Evolutionary conservation across 1,140 invertebrate species (phyloP).

Genomic region (Drosophila repletoides): DNA sequence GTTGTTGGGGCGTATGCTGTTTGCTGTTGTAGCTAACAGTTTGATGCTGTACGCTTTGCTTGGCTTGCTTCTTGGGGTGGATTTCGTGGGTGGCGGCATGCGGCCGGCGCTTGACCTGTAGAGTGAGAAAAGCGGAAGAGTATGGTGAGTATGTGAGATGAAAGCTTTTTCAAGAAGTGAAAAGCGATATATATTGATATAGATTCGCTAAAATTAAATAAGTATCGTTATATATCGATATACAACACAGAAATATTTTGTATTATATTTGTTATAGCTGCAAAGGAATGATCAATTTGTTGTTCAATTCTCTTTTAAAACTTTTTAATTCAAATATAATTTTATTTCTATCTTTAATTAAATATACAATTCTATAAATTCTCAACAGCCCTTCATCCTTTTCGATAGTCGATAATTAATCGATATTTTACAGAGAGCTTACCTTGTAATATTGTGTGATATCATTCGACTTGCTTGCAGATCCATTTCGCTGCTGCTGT

Average conservation of each 20-base stretch:
- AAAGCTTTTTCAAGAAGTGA: too few species aligned
- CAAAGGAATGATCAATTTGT: too few species aligned
- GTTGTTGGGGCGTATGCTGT: constrained; percentile 30
- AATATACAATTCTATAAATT: too few species aligned
- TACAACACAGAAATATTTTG: too few species aligned
- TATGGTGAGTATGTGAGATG: neutral
- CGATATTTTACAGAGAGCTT: constrained; percentile 16
- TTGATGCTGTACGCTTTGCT: constrained; percentile 63
- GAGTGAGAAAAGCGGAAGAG: neutral
- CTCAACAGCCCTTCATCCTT: too few species aligned
- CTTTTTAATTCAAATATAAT: too few species aligned
- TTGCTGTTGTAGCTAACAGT: constrained; percentile 58
- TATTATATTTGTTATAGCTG: too few species aligned
- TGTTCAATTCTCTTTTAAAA: constrained; percentile 1
- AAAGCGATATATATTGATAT: too few species aligned
- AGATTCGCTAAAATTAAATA: too few species aligned
- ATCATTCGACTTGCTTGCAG: constrained; percentile 77
- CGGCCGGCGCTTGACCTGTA: constrained; percentile 75
- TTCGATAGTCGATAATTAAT: too few species aligned
- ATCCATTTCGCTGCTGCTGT: constrained; percentile 51
- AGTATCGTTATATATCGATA: neutral
- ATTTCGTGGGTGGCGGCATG: constrained; percentile 63
- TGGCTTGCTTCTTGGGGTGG: constrained; percentile 78
- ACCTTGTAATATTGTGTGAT: constrained; percentile 82
- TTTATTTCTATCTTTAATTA: neutral